These are phyloP conservation scores for Campylomormyrus tamandua DNA, from an alignment of 2,113 vertebrate genomes.

Conservation along the genomic window DNA sequence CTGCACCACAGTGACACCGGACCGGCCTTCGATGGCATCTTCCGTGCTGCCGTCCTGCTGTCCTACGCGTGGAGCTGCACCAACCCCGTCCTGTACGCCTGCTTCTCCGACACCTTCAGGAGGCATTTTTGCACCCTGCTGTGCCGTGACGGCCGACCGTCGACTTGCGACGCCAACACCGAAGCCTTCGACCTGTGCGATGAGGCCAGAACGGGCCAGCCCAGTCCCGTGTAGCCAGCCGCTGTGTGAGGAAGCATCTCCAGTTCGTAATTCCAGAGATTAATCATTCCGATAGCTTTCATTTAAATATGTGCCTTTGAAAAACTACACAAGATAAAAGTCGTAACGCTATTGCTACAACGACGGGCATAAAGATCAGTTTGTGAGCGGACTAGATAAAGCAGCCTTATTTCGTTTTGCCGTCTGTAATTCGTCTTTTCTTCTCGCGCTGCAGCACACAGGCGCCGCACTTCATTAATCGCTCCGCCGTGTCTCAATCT, in stretches of 20 bases:
- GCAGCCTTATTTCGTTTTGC: neutral
- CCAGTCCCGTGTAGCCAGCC: constrained; percentile 28
- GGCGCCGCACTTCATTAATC: neutral
- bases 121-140: constrained; percentile 54
- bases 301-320: neutral
- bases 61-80: constrained; percentile 69
- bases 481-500: neutral
- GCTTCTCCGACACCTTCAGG: constrained; percentile 57
- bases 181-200: constrained; percentile 48
- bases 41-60: constrained; percentile 59
- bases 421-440: neutral
- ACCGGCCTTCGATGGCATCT: constrained; percentile 40
- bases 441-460: neutral
- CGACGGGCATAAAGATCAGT: neutral
- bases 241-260: neutral
- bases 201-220: constrained; percentile 33
- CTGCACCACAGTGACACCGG: constrained; percentile 24
- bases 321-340: neutral
- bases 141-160: constrained; percentile 31
- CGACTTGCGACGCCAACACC: constrained; percentile 39
- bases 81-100: constrained; percentile 64
- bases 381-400: neutral
- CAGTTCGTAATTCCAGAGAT: neutral
- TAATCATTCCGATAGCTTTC: neutral
- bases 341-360: neutral